A percentile compares a stretch with the other conserved stretches of the same genome.
phyloP scores from a whole-genome alignment of 1,140 invertebrate species.

The Ridgeia piscesae region DNA sequence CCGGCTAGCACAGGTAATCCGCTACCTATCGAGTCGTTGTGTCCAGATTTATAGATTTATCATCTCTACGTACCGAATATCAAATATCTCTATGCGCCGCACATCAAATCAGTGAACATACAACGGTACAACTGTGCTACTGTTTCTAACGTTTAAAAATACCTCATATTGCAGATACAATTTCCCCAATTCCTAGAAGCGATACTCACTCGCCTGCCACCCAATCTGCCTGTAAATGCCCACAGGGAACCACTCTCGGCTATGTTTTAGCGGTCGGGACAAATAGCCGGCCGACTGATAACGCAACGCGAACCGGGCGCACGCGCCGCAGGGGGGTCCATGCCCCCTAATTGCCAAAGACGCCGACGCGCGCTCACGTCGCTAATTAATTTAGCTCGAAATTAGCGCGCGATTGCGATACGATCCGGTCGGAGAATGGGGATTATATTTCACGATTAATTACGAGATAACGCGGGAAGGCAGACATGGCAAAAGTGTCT shows the following conservation, averaged over 20 bases:
- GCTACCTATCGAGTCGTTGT: neutral
- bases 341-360: neutral
- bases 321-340: neutral
- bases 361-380: neutral
- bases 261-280: neutral
- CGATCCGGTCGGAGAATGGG: neutral
- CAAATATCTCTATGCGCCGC: too few species aligned
- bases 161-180: neutral
- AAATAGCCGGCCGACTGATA: neutral
- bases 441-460: neutral
- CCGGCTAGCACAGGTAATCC: neutral
- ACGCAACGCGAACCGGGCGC: neutral
- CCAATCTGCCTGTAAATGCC: neutral
- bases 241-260: neutral
- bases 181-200: neutral
- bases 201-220: neutral
- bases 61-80: too few species aligned
- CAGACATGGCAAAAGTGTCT: neutral
- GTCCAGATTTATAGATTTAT: neutral
- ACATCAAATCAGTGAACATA: too few species aligned
- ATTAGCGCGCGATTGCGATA: conserved; percentile 3
- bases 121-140: neutral
- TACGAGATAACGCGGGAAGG: neutral
- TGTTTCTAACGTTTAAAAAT: neutral
- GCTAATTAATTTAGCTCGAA: neutral